phyloP scores from a whole-genome alignment of 2,888 invertebrate species.

The Scaptomyza tumidula region DNA sequence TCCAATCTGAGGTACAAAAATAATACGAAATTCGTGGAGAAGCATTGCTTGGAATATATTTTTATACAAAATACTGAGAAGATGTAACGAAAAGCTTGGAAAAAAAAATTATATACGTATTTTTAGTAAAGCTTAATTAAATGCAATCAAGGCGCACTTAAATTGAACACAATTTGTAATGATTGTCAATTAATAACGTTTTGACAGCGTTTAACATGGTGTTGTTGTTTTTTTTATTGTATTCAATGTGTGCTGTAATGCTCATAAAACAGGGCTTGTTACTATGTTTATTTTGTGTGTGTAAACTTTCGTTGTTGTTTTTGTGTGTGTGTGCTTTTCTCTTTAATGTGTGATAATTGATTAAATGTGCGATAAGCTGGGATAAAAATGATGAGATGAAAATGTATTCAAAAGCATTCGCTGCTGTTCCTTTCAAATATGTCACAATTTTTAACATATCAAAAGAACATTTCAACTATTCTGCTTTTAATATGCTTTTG shows the following conservation, averaged over 20 bases:
- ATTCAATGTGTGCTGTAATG: constrained; percentile 7
- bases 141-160: constrained; percentile 11
- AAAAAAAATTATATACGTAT: background rate
- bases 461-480: background rate
- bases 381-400: background rate
- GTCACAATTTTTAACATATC: background rate
- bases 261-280: constrained; percentile 14
- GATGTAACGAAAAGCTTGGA: background rate
- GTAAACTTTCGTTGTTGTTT: constrained; percentile 3
- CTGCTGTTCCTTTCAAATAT: background rate
- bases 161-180: constrained; percentile 10
- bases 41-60: background rate
- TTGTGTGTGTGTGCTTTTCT: background rate
- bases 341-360: background rate
- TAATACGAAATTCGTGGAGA: background rate
- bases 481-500: background rate
- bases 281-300: constrained; percentile 11
- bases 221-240: constrained; percentile 17
- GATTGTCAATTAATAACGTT: constrained; percentile 21
- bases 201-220: constrained; percentile 2
- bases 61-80: background rate
- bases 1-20: background rate
- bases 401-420: background rate
- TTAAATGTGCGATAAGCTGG: background rate
- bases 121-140: constrained; percentile 4